Percentiles rank a stretch among this genome's conserved stretches.
Conservation (phyloP, 1,140 invertebrate species). For the Babylonia areolata region DNA sequence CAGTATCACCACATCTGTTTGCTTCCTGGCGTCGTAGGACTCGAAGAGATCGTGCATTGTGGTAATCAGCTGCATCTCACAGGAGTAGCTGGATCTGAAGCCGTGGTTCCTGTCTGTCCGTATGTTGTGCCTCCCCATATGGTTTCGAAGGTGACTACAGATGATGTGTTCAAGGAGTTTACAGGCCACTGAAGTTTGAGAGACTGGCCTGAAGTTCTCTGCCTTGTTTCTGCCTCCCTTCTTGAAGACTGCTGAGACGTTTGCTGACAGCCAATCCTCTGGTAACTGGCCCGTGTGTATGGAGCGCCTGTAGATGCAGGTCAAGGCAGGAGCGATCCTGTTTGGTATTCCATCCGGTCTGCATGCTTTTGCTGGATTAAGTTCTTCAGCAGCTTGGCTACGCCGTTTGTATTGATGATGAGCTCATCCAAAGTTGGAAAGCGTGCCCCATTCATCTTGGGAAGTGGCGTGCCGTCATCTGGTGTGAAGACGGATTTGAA, state of each 20-base stretch:
- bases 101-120: neutral
- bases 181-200: neutral
- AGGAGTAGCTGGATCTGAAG: slow-evolving; percentile 6
- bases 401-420: neutral
- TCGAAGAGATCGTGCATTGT: neutral
- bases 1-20: neutral
- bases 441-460: neutral
- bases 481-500: slow-evolving; percentile 49
- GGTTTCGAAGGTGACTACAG: neutral
- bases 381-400: neutral
- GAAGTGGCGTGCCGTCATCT: neutral
- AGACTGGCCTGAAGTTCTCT: neutral
- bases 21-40: neutral
- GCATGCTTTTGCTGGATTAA: neutral
- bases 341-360: neutral
- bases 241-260: neutral
- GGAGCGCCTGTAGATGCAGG: neutral
- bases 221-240: slow-evolving; percentile 7
- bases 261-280: neutral
- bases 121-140: neutral
- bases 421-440: neutral
- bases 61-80: neutral
- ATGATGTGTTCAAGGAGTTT: slow-evolving; percentile 1
- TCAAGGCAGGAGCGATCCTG: neutral
- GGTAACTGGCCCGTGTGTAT: neutral